Base-by-base conservation (phyloP, 2,888 invertebrate species). In the Parthenolecanium corni region DNA sequence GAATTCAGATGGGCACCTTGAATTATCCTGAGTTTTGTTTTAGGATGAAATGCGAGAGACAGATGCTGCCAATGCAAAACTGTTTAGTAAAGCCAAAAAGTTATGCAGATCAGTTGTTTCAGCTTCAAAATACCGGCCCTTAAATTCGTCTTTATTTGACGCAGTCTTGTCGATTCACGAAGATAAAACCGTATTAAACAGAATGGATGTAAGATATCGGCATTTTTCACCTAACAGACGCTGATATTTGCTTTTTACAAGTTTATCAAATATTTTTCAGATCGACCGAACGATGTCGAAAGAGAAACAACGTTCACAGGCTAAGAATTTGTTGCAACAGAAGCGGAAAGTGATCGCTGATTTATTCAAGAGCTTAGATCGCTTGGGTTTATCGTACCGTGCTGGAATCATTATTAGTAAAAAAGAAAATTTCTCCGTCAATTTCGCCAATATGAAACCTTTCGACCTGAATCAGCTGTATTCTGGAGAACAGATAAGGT, bases 291-390 rank as follows among this genome's bases (percentile, higher is more conserved):
- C 77, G 12, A 70, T 81, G 2, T 77, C 83, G 0, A 83, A 85
- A 70, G 78, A 80, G 0, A 86, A 87, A 70, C 89, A 89, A 72
- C 84, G 82, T 66, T 81, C 88, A 0, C 83, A 84, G 72, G 86
- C 85, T 0, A 89, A 89, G 71, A 83, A 82, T 71, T 84, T 90
- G 56, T 77, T 91, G 3, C 86, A 88, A 70, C 86, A 88, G 70
- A 94, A 93, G 73, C 83, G 88, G 31, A 85, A 89, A 74, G 84
- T 86, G 0, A 74, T 96, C 1, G 81, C 89, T 0, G 91, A 93
- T 73, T 77, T 95, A 49, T 95, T 94, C 73, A 89, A 88, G 72
- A 78, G 80, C 23, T 75, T 97, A 0, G 73, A 80, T 0, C 80
- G 80, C 64, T 77, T 87, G 67, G 91, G 93, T 0, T 72, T 94